Percentiles rank a stretch among this genome's conserved stretches.
phyloP scores from a whole-genome alignment of 2,888 invertebrate genomes.

The Tipula unca region DNA sequence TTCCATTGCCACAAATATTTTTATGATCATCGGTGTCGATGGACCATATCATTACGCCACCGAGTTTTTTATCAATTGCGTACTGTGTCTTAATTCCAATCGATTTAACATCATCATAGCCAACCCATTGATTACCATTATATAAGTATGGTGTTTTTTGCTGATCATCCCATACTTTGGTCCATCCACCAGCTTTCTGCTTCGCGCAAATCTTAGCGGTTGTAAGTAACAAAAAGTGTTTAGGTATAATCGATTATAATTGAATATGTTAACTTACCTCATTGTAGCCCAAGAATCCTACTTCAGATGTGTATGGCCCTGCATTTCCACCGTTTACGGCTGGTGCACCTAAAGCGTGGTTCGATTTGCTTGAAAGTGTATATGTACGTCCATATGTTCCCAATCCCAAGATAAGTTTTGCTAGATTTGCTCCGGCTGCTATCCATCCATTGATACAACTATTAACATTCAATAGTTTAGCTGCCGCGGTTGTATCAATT shows the following conservation, averaged over 20 bases:
- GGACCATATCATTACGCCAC: not conserved
- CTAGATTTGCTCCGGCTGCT: constrained; percentile 33
- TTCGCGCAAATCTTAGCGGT: constrained; percentile 37
- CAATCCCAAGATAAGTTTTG: constrained; percentile 40
- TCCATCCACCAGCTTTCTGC: constrained; percentile 33
- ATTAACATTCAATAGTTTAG: constrained; percentile 31
- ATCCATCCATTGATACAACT: constrained; percentile 39
- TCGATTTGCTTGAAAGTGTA: constrained; percentile 36
- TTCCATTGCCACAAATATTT: constrained; percentile 47
- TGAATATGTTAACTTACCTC: constrained; percentile 41
- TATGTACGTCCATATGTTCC: constrained; percentile 40
- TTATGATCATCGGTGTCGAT: constrained; percentile 38
- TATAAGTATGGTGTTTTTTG: constrained; percentile 38
- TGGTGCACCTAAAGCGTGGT: constrained; percentile 42
- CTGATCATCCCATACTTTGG: constrained; percentile 31
- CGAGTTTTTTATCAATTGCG: not conserved
- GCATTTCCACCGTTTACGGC: constrained; percentile 39
- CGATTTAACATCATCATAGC: constrained; percentile 39
- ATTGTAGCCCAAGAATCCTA: constrained; percentile 48
- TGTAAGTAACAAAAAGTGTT: too few relatives aligned
- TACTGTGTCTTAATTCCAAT: constrained; percentile 32
- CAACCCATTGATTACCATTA: constrained; percentile 39
- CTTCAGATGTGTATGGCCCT: constrained; percentile 44
- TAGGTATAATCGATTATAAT: not conserved
- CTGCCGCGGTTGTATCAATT: constrained; percentile 26